phyloP scores from a whole-genome alignment of 2,888 invertebrate species.

The Hirtodrosophila histrioides region DNA sequence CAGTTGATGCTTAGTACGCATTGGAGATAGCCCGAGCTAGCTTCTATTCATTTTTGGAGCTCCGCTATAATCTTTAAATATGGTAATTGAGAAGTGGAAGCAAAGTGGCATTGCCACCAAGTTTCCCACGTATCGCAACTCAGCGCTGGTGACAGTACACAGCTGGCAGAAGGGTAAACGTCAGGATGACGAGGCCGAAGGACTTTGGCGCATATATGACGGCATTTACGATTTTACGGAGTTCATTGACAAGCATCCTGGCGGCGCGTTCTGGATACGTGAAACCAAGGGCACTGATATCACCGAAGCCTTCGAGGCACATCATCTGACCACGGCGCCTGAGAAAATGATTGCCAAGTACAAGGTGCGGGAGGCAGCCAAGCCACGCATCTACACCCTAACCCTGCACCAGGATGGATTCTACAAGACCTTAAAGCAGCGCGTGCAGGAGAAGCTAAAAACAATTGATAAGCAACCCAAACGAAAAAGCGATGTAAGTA shows the following conservation, averaged over 20 bases:
- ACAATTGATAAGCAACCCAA: slow-evolving; percentile 85
- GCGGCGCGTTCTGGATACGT: slow-evolving; percentile 91
- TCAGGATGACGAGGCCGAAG: slow-evolving; percentile 89
- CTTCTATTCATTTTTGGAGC: slow-evolving; percentile 4
- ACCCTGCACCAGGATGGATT: slow-evolving; percentile 91
- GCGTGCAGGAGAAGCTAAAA: slow-evolving; percentile 86
- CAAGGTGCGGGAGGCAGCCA: slow-evolving; percentile 87
- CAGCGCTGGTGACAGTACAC: slow-evolving; percentile 70
- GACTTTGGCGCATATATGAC: slow-evolving; percentile 91
- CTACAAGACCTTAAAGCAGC: slow-evolving; percentile 88
- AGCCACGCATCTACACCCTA: slow-evolving; percentile 89
- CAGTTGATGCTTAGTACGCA: slow-evolving; percentile 18
- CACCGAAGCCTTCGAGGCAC: slow-evolving; percentile 91
- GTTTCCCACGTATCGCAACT: slow-evolving; percentile 83
- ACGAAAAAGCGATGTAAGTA: slow-evolving; percentile 81
- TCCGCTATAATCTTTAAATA: slow-evolving; percentile 17
- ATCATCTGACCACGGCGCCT: slow-evolving; percentile 87
- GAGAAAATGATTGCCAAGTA: slow-evolving; percentile 88
- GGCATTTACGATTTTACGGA: slow-evolving; percentile 92
- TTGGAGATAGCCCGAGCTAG: slow-evolving; percentile 2
- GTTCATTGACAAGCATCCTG: slow-evolving; percentile 93
- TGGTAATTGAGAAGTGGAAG: slow-evolving; percentile 81
- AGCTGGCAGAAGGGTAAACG: slow-evolving; percentile 88
- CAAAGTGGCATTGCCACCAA: slow-evolving; percentile 81
- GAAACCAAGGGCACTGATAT: slow-evolving; percentile 91